Evolutionary conservation across 1,140 invertebrate genomes (phyloP).

Genomic region (Dermatophagoides farinae): DNA sequence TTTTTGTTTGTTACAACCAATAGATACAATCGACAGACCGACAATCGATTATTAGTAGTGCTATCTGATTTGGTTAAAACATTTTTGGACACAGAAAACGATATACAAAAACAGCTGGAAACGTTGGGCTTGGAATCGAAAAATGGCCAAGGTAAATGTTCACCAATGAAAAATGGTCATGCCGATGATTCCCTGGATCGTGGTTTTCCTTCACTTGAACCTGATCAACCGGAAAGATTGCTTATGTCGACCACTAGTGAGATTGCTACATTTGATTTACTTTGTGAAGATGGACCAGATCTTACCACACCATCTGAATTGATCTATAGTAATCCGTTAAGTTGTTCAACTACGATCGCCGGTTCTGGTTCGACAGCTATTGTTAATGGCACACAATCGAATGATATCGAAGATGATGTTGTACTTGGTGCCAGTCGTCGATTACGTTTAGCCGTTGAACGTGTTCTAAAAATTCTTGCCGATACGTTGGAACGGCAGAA

Average conservation of each 20-base stretch:
- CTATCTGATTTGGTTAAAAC: slow-evolving; percentile 19
- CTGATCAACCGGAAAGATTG: background rate
- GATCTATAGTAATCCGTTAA: background rate
- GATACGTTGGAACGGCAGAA: background rate
- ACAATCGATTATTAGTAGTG: slow-evolving; percentile 16
- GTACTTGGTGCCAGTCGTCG: slow-evolving; percentile 17
- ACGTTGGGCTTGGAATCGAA: slow-evolving; percentile 12
- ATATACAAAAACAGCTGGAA: slow-evolving; percentile 17
- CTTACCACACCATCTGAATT: background rate
- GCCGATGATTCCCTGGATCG: background rate
- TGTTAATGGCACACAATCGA: background rate
- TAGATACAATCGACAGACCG: slow-evolving; percentile 1
- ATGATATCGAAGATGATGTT: slow-evolving; percentile 19
- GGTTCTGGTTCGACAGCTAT: background rate
- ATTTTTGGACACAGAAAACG: slow-evolving; percentile 18
- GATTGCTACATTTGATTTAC: background rate
- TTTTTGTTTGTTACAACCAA: background rate
- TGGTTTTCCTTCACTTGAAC: slow-evolving; percentile 11
- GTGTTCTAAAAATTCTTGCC: slow-evolving; percentile 15
- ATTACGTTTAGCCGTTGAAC: slow-evolving; percentile 16
- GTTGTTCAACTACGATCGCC: background rate
- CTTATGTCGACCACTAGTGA: too few species aligned
- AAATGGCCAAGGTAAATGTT: too few species aligned
- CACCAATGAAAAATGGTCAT: background rate
- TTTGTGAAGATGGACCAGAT: slow-evolving; percentile 19